These are phyloP conservation scores for Trematomus bernacchii DNA, from an alignment of 2,797 vertebrate species.

Conservation along the genomic window DNA sequence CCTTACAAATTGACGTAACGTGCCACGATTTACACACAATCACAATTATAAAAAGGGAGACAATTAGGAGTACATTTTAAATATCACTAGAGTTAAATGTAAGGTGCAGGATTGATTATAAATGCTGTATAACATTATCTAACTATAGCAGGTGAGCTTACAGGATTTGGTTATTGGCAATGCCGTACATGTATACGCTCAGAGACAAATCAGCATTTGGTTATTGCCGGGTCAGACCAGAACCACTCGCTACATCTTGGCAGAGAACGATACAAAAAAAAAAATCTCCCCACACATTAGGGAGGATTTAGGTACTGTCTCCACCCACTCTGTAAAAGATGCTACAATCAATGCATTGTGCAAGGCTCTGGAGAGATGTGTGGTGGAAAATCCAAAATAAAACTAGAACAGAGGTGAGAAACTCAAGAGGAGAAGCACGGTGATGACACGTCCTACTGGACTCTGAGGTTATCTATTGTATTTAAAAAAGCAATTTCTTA, in stretches of 20 bases:
- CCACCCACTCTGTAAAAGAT: constrained; percentile 53
- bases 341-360: constrained; percentile 78
- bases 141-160: constrained; percentile 79
- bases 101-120: constrained; percentile 85
- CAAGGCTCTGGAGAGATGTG: constrained; percentile 65
- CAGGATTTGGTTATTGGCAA: constrained; percentile 86
- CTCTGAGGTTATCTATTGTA: constrained; percentile 79
- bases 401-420: constrained; percentile 55
- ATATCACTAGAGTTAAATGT: constrained; percentile 82
- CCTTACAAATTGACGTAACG: constrained; percentile 59
- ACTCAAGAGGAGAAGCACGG: constrained; percentile 55
- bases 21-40: constrained; percentile 68
- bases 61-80: constrained; percentile 77
- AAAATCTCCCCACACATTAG: constrained; percentile 35
- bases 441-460: constrained; percentile 60
- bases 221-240: constrained; percentile 79
- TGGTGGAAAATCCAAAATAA: constrained; percentile 48
- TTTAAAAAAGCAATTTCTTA: constrained; percentile 75
- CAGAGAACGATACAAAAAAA: constrained; percentile 46
- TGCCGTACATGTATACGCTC: constrained; percentile 74
- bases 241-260: constrained; percentile 79
- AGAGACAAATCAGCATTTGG: constrained; percentile 83
- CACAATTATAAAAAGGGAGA: constrained; percentile 73
- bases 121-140: constrained; percentile 79
- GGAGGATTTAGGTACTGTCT: constrained; percentile 40